Evolutionary conservation across 1,140 invertebrate species (phyloP).

Genomic region (Aphis gossypii): DNA sequence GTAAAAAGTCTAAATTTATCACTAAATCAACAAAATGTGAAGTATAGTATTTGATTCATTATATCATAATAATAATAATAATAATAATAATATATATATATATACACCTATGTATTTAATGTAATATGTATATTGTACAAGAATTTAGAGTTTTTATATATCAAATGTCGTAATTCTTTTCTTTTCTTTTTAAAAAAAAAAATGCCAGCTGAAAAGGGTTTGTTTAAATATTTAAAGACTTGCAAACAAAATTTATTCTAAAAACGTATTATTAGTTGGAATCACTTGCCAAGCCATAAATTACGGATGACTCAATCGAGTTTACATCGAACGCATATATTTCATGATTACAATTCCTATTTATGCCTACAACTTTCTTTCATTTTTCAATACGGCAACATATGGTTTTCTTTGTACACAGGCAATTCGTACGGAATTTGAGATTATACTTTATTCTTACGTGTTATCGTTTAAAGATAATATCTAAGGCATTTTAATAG

Average conservation of each 20-base stretch:
- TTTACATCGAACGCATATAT: slow-evolving; percentile 28
- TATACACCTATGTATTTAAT: too few relatives aligned
- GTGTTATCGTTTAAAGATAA: neutral
- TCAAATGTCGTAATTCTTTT: neutral
- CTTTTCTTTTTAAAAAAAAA: neutral
- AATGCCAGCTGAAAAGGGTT: neutral
- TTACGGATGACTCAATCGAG: slow-evolving; percentile 35
- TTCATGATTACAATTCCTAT: neutral
- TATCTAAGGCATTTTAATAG: slow-evolving; percentile 27
- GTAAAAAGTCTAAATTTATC: neutral
- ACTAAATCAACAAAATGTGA: neutral
- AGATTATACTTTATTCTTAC: neutral
- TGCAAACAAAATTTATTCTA: neutral
- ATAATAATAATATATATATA: neutral
- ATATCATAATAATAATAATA: neutral
- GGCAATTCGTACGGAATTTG: neutral
- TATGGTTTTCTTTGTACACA: neutral
- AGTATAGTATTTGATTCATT: neutral
- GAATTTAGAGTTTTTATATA: neutral
- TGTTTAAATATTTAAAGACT: neutral
- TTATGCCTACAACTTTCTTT: neutral
- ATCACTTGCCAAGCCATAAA: slow-evolving; percentile 54
- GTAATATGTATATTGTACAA: neutral
- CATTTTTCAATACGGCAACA: neutral
- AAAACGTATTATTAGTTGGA: slow-evolving; percentile 33